Conservation (phyloP, 2,113 vertebrate species). For the Sterna hirundo region DNA sequence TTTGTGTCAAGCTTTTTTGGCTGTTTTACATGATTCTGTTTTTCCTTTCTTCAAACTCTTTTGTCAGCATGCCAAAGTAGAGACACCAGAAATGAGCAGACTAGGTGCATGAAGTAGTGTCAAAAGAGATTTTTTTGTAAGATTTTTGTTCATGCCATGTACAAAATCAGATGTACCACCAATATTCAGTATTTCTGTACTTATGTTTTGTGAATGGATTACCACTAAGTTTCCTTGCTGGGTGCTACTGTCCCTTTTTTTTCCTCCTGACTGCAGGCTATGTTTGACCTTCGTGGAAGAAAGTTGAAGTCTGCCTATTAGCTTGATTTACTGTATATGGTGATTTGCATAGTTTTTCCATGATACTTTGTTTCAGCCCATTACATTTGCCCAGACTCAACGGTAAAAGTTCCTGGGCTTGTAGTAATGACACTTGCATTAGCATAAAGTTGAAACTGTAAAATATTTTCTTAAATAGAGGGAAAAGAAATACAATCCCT, state of each 20-base stretch:
- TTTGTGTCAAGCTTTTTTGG: neutral
- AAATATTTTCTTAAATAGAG: slow-evolving; percentile 14
- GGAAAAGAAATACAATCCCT: neutral
- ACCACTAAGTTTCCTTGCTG: neutral
- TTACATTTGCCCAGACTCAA: slow-evolving; percentile 52
- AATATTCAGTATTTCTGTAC: neutral
- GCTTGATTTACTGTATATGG: slow-evolving; percentile 53
- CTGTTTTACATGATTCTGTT: neutral
- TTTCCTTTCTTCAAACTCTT: neutral
- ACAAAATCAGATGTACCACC: neutral
- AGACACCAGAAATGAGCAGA: neutral
- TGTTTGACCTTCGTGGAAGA: neutral
- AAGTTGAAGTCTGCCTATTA: slow-evolving; percentile 53
- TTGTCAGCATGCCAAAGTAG: neutral
- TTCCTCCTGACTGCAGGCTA: neutral
- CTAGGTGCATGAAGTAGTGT: neutral
- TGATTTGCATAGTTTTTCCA: slow-evolving; percentile 70
- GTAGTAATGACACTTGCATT: slow-evolving; percentile 6
- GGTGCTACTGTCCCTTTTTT: no score
- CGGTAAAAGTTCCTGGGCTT: slow-evolving; percentile 20
- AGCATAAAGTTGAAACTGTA: slow-evolving; percentile 30
- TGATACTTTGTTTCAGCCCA: slow-evolving; percentile 68
- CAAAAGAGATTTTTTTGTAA: neutral
- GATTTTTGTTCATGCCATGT: neutral
- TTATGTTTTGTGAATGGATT: neutral